Evolutionary conservation across 1,140 invertebrate species (phyloP).

Genomic region (Wasmannia auropunctata): DNA sequence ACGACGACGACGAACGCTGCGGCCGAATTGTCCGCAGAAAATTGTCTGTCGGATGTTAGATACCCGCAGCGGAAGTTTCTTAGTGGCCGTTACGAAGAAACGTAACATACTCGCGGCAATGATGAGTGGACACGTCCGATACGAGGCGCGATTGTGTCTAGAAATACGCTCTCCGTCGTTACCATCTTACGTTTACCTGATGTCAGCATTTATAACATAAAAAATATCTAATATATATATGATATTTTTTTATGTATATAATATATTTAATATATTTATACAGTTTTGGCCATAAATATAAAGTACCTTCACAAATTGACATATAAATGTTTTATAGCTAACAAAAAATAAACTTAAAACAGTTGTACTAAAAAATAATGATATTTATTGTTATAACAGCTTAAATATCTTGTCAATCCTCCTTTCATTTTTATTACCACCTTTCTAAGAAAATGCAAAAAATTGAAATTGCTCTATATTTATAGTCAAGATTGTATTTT

Average conservation of each 20-base stretch:
- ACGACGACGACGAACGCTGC: slow-evolving; percentile 19
- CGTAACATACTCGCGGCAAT: slow-evolving; percentile 39
- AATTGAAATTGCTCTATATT: too few species aligned
- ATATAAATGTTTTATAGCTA: too few species aligned
- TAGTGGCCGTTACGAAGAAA: slow-evolving; percentile 44
- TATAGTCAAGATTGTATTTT: too few species aligned
- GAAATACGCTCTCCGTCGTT: slow-evolving; percentile 42
- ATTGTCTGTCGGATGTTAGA: slow-evolving; percentile 55
- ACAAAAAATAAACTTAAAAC: too few species aligned
- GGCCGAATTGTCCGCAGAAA: slow-evolving; percentile 56
- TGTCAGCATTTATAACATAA: background rate
- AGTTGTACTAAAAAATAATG: too few species aligned
- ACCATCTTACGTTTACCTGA: slow-evolving; percentile 10
- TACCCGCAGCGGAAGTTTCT: slow-evolving; percentile 49
- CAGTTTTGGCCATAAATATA: background rate
- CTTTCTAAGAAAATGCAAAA: too few species aligned
- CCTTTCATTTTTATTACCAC: too few species aligned
- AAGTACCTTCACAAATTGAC: too few species aligned
- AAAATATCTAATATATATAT: background rate
- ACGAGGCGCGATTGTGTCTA: slow-evolving; percentile 24
- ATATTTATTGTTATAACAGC: too few species aligned
- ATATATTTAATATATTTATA: background rate
- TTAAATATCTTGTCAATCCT: too few species aligned
- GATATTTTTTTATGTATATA: background rate
- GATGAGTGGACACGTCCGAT: slow-evolving; percentile 47